Base-by-base conservation (phyloP, 2,888 invertebrate genomes). In the Ceratothoa steindachneri region DNA sequence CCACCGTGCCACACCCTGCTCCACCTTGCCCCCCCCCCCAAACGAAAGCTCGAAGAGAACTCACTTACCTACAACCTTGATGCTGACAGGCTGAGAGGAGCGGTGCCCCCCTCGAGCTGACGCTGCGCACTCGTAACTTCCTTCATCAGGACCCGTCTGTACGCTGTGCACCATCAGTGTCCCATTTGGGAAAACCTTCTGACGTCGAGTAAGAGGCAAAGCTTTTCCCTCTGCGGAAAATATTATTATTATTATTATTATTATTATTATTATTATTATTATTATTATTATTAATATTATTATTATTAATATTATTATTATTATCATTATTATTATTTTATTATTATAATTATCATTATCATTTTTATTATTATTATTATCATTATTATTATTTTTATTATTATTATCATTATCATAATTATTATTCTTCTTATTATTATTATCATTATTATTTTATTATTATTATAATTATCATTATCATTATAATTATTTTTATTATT, bases 121-220 rank as follows among this genome's bases (percentile, higher is more conserved):
- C 0, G 95, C 95, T 82, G 92, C 91, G 84, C 95, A 96, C 60
- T 92, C 93, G 86, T 95, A 95, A 7, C 41, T 31, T 2, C 95
- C 95, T 12, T 92, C 93, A 84, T 95, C 95, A 82, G 92, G 91
- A 67, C 88, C 88, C 69, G 92, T 88, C 84, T 94, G 93, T 65
- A 95, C 91, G 83, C 91, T 92, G 83, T 92, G 91, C 73, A 96
- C 91, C 73, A 92, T 89, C 80, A 96, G 86, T 7, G 93, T 93
- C 51, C 95, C 95, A 83, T 95, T 94, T 29, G 90, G 88, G 82
- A 92, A 93, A 80, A 93, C 92, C 81, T 91, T 89, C 85, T 95
- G 95, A 72, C 94, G 88, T 81, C 94, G 89, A 85, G 93, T 95
- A 77, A 93, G 88, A 4, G 95, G 95, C 71, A 95, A 86, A n/a